Percentiles rank a stretch among this genome's conserved stretches.
Evolutionary conservation across 2,888 invertebrate species (phyloP).

Genomic region (Andrena bicolor): DNA sequence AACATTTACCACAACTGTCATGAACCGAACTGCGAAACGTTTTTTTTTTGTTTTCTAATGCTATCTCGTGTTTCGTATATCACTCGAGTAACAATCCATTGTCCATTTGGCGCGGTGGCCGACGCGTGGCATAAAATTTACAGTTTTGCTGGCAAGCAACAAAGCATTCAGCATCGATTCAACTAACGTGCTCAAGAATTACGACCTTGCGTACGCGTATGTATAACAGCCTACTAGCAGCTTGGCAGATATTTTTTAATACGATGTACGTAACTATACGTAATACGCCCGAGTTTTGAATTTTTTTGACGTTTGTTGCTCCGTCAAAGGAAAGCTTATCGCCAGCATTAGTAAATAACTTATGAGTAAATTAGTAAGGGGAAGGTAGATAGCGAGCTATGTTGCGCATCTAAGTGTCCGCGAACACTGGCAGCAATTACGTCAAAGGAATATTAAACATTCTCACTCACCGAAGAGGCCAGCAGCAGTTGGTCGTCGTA

Average conservation of each 20-base stretch:
- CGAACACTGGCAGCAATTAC: constrained; percentile 1
- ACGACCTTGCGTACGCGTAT: not conserved
- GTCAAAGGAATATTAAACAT: constrained; percentile 28
- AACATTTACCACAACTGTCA: not conserved
- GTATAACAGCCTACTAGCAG: no score
- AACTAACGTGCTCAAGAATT: constrained; percentile 18
- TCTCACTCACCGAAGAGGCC: constrained; percentile 15
- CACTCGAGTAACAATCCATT: not conserved
- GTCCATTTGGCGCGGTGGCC: not conserved
- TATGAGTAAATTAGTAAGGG: not conserved
- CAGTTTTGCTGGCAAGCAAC: not conserved
- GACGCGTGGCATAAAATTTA: constrained; percentile 35
- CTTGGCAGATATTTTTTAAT: constrained; percentile 6
- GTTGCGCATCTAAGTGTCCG: constrained; percentile 9
- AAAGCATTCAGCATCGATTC: constrained; percentile 3
- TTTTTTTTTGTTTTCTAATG: not conserved
- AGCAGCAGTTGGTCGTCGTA: not conserved
- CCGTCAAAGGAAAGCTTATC: constrained; percentile 5
- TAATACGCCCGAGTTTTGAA: not conserved
- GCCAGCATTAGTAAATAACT: constrained; percentile 6
- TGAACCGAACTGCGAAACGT: not conserved
- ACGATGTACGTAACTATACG: not conserved
- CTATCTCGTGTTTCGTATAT: not conserved
- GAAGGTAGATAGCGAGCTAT: constrained; percentile 3
- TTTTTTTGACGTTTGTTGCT: not conserved